Conservation (phyloP, 1,140 invertebrate genomes). For the Drosophila nigrodunni region DNA sequence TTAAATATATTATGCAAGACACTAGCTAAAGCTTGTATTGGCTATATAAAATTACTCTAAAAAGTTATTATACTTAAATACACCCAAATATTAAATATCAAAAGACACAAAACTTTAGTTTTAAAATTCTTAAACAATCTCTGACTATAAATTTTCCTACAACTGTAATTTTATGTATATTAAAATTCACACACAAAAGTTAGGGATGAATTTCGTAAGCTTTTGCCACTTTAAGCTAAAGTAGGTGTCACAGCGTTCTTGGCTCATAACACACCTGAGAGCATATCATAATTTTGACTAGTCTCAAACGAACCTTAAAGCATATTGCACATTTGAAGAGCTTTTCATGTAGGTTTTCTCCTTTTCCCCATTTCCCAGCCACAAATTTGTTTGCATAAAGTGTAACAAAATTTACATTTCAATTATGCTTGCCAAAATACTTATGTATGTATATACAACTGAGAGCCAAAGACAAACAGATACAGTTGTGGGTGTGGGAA, state of each 20-base stretch:
- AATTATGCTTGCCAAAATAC: conserved; percentile 64
- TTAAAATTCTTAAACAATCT: too few relatives aligned
- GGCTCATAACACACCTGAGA: neutral
- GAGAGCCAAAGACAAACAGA: conserved; percentile 36
- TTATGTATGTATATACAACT: conserved; percentile 33
- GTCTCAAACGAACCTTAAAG: neutral
- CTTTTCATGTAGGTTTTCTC: conserved; percentile 19
- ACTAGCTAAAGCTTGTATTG: too few relatives aligned
- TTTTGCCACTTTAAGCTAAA: neutral
- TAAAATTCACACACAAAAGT: neutral
- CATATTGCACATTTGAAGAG: conserved; percentile 15
- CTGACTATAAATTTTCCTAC: too few relatives aligned
- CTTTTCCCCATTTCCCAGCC: conserved; percentile 13
- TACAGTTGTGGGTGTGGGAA: conserved; percentile 21
- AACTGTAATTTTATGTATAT: too few relatives aligned
- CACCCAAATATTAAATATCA: too few relatives aligned
- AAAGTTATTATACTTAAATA: too few relatives aligned
- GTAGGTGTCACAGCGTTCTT: neutral
- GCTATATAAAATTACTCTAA: too few relatives aligned
- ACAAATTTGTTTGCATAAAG: conserved; percentile 46
- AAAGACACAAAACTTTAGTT: too few relatives aligned
- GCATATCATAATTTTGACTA: neutral
- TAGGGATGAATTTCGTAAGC: neutral
- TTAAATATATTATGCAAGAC: neutral
- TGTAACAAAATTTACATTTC: conserved; percentile 72